Evolutionary conservation across 2,113 vertebrate species (phyloP).

Genomic region (Mystacornis crossleyi): DNA sequence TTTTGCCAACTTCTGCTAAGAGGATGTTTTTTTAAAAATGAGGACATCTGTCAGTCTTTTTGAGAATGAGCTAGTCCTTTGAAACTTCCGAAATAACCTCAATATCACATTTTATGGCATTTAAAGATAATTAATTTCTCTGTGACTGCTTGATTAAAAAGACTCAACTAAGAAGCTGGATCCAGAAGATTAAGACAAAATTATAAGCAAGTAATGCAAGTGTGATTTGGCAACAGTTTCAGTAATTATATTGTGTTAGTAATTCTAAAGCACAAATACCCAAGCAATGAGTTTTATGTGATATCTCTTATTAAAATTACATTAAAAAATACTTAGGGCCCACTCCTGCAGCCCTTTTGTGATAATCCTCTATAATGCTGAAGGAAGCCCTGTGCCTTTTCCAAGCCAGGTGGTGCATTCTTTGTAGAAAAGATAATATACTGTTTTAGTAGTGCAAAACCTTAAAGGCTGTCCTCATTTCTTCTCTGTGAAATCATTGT

Average conservation of each 20-base stretch:
- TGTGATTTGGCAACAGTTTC: constrained; percentile 49
- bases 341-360: background rate
- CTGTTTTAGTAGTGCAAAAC: background rate
- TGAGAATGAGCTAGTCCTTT: background rate
- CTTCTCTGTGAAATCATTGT: background rate
- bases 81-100: background rate
- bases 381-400: background rate
- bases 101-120: constrained; percentile 7
- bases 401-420: background rate
- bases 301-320: background rate
- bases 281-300: background rate
- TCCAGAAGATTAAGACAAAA: constrained; percentile 46
- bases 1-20: constrained; percentile 4
- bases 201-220: background rate
- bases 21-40: background rate
- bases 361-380: background rate
- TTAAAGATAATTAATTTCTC: constrained; percentile 66
- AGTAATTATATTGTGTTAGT: constrained; percentile 5
- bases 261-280: background rate
- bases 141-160: constrained; percentile 54
- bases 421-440: background rate
- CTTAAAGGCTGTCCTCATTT: background rate
- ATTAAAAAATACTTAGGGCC: background rate
- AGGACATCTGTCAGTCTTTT: background rate
- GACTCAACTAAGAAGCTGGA: background rate